Conservation (phyloP, 2,797 vertebrate genomes). For the Pangasius djambal region DNA sequence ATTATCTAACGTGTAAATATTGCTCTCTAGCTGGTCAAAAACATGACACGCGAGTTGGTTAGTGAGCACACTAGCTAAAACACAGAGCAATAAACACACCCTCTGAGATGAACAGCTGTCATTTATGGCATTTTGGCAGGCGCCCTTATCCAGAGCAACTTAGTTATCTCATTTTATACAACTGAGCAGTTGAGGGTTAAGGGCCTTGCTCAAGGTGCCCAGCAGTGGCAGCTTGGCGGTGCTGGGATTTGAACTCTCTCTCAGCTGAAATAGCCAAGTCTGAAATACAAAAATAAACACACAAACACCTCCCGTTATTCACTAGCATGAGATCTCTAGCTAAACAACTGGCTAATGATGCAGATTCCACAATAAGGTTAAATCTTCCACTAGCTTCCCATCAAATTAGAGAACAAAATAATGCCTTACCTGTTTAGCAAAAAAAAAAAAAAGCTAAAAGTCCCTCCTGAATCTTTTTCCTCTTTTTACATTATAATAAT, state of each 20-base stretch:
- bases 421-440: not conserved
- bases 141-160: too few species aligned
- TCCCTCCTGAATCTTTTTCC: not conserved
- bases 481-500: not conserved
- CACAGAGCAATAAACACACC: not conserved
- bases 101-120: not conserved
- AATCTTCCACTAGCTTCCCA: not conserved
- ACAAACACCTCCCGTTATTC: not conserved
- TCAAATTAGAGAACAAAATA: not conserved
- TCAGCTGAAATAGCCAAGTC: not conserved
- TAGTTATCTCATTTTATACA: too few species aligned
- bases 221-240: too few species aligned
- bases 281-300: not conserved
- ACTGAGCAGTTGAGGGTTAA: too few species aligned
- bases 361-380: not conserved
- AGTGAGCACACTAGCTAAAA: not conserved
- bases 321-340: not conserved
- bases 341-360: not conserved
- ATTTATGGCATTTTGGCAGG: too few species aligned
- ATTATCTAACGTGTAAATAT: not conserved
- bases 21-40: not conserved
- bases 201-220: too few species aligned
- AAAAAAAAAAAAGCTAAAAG: not conserved
- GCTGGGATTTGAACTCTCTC: not conserved
- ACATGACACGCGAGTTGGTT: not conserved